phyloP scores from a whole-genome alignment of 2,888 invertebrate species.

The Cepaea hortensis region DNA sequence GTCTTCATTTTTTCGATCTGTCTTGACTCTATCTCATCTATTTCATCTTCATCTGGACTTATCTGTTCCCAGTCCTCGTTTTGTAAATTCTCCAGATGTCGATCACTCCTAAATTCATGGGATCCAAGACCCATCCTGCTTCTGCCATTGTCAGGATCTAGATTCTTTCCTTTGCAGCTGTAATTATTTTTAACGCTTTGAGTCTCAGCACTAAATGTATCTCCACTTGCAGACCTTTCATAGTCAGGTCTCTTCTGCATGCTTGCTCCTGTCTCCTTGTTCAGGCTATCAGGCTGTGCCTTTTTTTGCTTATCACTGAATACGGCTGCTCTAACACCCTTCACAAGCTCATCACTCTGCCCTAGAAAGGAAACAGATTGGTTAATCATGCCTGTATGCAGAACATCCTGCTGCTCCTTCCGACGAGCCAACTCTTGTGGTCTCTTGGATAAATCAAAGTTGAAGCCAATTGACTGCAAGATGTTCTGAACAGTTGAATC shows the following conservation, averaged over 20 bases:
- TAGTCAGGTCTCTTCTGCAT: slow-evolving; percentile 3
- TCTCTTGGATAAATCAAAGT: slow-evolving; percentile 71
- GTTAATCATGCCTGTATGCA: too few relatives aligned
- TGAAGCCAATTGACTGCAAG: slow-evolving; percentile 74
- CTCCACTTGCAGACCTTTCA: slow-evolving; percentile 26
- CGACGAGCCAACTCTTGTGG: slow-evolving; percentile 71
- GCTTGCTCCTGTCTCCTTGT: slow-evolving; percentile 36
- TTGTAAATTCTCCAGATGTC: too few relatives aligned
- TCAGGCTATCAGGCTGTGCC: slow-evolving; percentile 25
- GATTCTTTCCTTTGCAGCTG: too few relatives aligned
- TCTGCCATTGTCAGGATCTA: too few relatives aligned
- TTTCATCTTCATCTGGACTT: background rate
- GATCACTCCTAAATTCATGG: too few relatives aligned
- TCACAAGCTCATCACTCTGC: background rate
- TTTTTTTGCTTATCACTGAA: slow-evolving; percentile 11
- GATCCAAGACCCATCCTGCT: too few relatives aligned
- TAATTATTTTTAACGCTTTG: too few relatives aligned
- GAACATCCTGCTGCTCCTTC: background rate
- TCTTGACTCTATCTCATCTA: background rate
- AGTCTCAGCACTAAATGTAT: background rate
- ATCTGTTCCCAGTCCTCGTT: too few relatives aligned
- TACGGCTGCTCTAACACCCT: slow-evolving; percentile 23
- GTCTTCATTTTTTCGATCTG: background rate
- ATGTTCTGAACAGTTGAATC: slow-evolving; percentile 73
- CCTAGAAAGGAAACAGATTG: too few relatives aligned